phyloP scores from a whole-genome alignment of 2,113 vertebrate genomes.

The Gambusia affinis region DNA sequence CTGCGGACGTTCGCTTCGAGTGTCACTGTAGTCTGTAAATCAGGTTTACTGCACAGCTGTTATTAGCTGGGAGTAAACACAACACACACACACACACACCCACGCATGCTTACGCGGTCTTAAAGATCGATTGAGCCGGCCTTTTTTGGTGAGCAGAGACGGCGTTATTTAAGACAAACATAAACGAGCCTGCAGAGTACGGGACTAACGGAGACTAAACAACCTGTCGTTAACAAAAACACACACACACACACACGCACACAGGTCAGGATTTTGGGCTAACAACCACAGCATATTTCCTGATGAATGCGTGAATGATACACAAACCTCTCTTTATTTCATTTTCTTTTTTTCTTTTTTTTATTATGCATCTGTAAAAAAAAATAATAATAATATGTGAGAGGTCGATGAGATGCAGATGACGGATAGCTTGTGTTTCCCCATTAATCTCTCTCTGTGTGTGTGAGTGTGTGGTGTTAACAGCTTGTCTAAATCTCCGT shows the following conservation, averaged over 20 bases:
- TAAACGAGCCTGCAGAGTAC: constrained; percentile 31
- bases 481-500: constrained; percentile 53
- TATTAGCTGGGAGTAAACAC: constrained; percentile 26
- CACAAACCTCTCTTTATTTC: constrained; percentile 13
- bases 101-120: background rate
- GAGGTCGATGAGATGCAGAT: background rate
- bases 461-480: constrained; percentile 15
- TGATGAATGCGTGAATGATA: constrained; percentile 9
- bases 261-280: constrained; percentile 13
- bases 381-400: background rate
- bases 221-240: constrained; percentile 25
- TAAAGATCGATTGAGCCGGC: constrained; percentile 9
- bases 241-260: constrained; percentile 33
- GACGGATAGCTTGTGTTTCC: constrained; percentile 23
- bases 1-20: background rate
- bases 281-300: constrained; percentile 8
- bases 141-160: constrained; percentile 1
- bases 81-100: background rate
- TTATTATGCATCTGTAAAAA: background rate
- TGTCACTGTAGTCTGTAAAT: constrained; percentile 32
- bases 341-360: constrained; percentile 14
- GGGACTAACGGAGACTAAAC: constrained; percentile 14
- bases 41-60: constrained; percentile 28
- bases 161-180: constrained; percentile 38
- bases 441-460: constrained; percentile 17